Percentiles rank a stretch among this genome's conserved stretches.
These are phyloP conservation scores for Cyprinodon diabolis DNA, from an alignment of 2,797 vertebrate genomes.

Conservation along the genomic window DNA sequence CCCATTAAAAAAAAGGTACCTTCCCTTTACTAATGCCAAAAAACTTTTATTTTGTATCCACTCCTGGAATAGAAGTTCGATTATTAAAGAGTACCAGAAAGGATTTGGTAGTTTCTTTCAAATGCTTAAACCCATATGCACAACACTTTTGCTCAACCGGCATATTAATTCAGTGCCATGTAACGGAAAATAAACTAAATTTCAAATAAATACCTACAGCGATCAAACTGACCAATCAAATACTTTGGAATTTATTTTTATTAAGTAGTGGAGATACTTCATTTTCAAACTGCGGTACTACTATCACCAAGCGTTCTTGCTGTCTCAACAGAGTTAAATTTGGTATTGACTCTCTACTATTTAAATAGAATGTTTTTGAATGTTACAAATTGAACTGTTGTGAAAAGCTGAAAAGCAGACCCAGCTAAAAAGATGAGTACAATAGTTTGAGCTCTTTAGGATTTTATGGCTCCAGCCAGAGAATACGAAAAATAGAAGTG, in stretches of 20 bases:
- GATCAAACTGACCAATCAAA: neutral
- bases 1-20: neutral
- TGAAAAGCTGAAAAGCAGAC: neutral
- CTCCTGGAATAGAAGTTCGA: neutral
- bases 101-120: neutral
- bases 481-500: neutral
- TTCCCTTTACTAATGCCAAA: neutral
- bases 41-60: neutral
- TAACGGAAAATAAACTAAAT: neutral
- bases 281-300: neutral
- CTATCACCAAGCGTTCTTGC: neutral
- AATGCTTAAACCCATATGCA: neutral
- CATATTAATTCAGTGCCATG: neutral
- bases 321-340: neutral
- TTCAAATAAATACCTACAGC: too few species aligned
- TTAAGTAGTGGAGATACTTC: neutral
- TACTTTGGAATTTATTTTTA: neutral
- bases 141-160: neutral
- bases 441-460: neutral
- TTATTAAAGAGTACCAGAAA: neutral
- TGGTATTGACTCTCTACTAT: neutral
- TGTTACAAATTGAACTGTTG: neutral
- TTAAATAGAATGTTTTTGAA: neutral
- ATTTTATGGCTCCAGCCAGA: neutral
- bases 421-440: neutral